Evolutionary conservation across 2,113 vertebrate species (phyloP).

Genomic region (Hassar affinis): DNA sequence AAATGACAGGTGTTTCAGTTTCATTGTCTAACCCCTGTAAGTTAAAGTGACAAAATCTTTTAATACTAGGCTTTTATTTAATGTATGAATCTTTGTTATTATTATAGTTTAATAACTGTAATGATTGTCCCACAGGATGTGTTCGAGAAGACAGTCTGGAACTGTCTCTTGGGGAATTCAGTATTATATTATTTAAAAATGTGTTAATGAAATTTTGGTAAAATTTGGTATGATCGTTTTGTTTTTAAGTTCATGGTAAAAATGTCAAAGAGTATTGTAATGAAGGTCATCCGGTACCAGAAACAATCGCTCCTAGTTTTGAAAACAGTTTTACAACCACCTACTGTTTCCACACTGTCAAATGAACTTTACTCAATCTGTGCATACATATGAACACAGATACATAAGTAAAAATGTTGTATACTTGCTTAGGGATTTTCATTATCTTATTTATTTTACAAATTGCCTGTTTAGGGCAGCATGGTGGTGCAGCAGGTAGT

Average conservation of each 20-base stretch:
- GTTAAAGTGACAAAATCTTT: not conserved
- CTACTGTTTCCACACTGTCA: not conserved
- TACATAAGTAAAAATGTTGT: not conserved
- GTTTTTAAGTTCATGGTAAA: constrained; percentile 10
- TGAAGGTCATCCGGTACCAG: not conserved
- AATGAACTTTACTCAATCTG: not conserved
- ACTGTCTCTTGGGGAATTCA: constrained; percentile 24
- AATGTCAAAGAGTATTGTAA: not conserved
- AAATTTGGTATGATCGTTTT: not conserved
- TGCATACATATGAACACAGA: not conserved
- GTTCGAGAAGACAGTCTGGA: constrained; percentile 38
- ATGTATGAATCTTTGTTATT: constrained; percentile 19
- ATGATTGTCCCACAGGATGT: not conserved
- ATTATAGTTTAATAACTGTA: not conserved
- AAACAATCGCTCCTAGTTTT: not conserved
- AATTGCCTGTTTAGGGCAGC: not conserved
- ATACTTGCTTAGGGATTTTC: not conserved
- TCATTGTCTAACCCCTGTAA: no score
- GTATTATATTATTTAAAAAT: constrained; percentile 17
- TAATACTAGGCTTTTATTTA: constrained; percentile 15
- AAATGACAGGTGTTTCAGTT: no score
- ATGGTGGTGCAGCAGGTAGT: not conserved
- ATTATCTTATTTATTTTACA: not conserved
- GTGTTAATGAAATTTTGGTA: not conserved
- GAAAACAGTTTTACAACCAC: not conserved